A percentile compares a stretch with the other conserved stretches of the same genome.
Evolutionary conservation across 2,797 vertebrate species (phyloP).

Genomic region (Enteromius treurensis): DNA sequence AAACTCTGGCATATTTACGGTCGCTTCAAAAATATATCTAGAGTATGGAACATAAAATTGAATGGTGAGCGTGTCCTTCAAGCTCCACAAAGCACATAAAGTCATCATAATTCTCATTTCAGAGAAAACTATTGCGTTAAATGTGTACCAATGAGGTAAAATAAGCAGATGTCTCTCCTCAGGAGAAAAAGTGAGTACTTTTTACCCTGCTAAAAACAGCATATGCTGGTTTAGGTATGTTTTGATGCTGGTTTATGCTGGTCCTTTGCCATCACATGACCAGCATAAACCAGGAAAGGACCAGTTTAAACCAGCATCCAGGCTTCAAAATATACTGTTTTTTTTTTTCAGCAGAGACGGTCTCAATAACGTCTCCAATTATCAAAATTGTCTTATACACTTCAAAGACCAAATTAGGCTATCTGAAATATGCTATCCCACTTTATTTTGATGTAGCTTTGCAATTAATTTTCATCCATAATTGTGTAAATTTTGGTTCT

Average conservation of each 20-base stretch:
- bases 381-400: not conserved
- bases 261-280: too few species aligned
- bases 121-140: not conserved
- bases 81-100: not conserved
- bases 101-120: not conserved
- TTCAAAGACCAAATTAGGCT: not conserved
- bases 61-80: not conserved
- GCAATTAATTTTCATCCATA: not conserved
- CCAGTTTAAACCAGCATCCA: too few species aligned
- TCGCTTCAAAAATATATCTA: not conserved
- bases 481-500: not conserved
- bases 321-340: too few species aligned
- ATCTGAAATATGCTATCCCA: not conserved
- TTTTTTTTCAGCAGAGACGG: too few species aligned
- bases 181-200: not conserved
- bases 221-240: too few species aligned
- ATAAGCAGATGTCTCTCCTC: not conserved
- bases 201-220: too few species aligned
- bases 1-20: not conserved
- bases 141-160: not conserved
- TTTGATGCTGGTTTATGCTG: too few species aligned
- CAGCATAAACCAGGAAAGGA: too few species aligned
- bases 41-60: too few species aligned
- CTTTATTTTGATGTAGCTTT: not conserved
- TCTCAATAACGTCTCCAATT: not conserved